phyloP scores from a whole-genome alignment of 2,797 vertebrate species.

The Gymnodraco acuticeps region DNA sequence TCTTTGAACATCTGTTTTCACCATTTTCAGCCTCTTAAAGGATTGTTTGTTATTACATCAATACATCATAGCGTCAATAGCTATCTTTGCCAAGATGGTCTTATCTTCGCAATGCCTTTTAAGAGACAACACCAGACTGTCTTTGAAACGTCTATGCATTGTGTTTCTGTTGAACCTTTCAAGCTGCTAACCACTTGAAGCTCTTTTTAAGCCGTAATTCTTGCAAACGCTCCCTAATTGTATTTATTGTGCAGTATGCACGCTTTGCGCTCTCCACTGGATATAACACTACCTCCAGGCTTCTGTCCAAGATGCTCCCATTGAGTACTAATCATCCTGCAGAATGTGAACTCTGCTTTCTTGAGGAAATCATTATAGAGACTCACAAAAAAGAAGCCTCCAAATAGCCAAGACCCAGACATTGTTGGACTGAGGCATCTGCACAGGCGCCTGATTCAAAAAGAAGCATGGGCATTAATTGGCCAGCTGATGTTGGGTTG shows the following conservation, averaged over 20 bases:
- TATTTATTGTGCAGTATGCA: slow-evolving; percentile 56
- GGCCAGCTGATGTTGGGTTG: slow-evolving; percentile 79
- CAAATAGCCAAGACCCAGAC: slow-evolving; percentile 61
- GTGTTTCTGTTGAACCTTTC: slow-evolving; percentile 37
- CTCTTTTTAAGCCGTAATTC: slow-evolving; percentile 37
- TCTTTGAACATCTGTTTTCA: slow-evolving; percentile 70
- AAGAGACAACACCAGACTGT: slow-evolving; percentile 37
- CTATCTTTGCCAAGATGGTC: slow-evolving; percentile 37
- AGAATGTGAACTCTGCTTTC: slow-evolving; percentile 69
- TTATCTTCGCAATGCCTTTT: slow-evolving; percentile 33
- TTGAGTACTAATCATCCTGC: slow-evolving; percentile 73
- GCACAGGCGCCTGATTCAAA: slow-evolving; percentile 78
- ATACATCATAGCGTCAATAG: too few relatives aligned
- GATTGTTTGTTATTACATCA: slow-evolving; percentile 64
- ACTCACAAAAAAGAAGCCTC: slow-evolving; percentile 51
- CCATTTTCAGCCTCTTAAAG: slow-evolving; percentile 52
- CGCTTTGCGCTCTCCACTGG: slow-evolving; percentile 55
- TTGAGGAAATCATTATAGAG: slow-evolving; percentile 70
- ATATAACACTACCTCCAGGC: slow-evolving; percentile 70
- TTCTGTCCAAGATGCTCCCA: slow-evolving; percentile 66
- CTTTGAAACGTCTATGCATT: slow-evolving; percentile 56
- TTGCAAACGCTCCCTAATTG: slow-evolving; percentile 57
- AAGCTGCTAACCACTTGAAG: slow-evolving; percentile 47
- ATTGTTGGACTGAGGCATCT: slow-evolving; percentile 73
- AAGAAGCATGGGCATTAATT: slow-evolving; percentile 78